Conservation (phyloP, 2,888 invertebrate genomes). For the Agonopterix heracliana region DNA sequence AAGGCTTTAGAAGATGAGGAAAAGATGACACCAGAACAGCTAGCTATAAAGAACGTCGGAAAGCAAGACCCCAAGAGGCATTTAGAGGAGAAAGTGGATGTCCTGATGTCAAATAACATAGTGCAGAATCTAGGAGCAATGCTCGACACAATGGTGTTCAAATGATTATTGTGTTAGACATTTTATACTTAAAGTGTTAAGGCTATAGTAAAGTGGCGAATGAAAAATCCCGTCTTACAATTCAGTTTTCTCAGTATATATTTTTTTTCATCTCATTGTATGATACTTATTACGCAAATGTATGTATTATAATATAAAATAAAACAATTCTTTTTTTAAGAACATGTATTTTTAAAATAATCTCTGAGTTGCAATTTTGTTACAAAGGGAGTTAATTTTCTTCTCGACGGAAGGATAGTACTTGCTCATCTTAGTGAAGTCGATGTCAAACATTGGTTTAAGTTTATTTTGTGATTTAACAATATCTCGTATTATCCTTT, state of each 20-base stretch:
- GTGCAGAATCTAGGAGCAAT: conserved; percentile 98
- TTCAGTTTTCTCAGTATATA: conserved; percentile 18
- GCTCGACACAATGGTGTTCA: conserved; percentile 84
- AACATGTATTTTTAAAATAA: conserved; percentile 32
- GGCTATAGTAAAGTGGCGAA: conserved; percentile 49
- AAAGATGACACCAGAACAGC: conserved; percentile 99
- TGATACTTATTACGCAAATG: conserved; percentile 42
- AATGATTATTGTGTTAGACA: conserved; percentile 48
- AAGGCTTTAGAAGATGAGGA: conserved; percentile 99
- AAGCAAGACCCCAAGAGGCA: conserved; percentile 99
- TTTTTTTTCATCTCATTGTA: conserved; percentile 39
- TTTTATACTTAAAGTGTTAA: conserved; percentile 37
- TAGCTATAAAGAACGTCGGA: conserved; percentile 99
- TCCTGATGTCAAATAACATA: conserved; percentile 97
- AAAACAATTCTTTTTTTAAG: conserved; percentile 39
- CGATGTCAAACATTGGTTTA: conserved; percentile 57
- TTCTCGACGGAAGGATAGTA: conserved; percentile 45
- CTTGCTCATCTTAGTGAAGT: conserved; percentile 37
- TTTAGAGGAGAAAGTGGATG: conserved; percentile 98
- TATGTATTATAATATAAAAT: conserved; percentile 48
- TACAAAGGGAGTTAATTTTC: conserved; percentile 36
- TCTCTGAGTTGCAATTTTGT: conserved; percentile 52
- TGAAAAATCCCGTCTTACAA: conserved; percentile 44
- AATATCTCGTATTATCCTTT: conserved; percentile 46
- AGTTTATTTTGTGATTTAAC: conserved; percentile 40